These are phyloP conservation scores for Micrasema longulum DNA, from an alignment of 1,140 invertebrate genomes.

Conservation along the genomic window DNA sequence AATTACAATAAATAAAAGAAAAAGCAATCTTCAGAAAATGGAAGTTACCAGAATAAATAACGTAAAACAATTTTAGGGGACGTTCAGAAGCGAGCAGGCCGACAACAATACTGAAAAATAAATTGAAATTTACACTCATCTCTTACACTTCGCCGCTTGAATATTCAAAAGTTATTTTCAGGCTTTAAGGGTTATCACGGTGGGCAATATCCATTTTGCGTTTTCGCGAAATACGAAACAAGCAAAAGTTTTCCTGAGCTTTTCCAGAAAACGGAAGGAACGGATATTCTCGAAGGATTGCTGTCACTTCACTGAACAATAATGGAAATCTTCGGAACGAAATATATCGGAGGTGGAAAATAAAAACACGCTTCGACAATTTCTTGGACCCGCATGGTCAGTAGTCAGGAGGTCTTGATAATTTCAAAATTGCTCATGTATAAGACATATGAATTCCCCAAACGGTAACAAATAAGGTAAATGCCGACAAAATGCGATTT, in stretches of 20 bases:
- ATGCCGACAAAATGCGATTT: too few species aligned
- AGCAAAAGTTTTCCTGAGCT: constrained; percentile 31
- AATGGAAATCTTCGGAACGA: constrained; percentile 30
- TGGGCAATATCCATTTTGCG: constrained; percentile 40
- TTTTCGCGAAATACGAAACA: constrained; percentile 43
- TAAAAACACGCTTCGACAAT: constrained; percentile 4
- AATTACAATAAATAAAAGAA: constrained; percentile 15
- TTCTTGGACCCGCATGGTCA: not conserved
- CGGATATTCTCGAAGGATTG: constrained; percentile 42
- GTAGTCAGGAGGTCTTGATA: not conserved
- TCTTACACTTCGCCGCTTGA: constrained; percentile 24
- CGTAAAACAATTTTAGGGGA: constrained; percentile 16
- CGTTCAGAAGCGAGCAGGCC: constrained; percentile 25
- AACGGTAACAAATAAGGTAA: too few species aligned
- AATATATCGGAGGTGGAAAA: constrained; percentile 18
- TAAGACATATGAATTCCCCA: too few species aligned
- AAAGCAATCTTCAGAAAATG: constrained; percentile 22
- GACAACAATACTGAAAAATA: constrained; percentile 28
- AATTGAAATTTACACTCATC: constrained; percentile 34
- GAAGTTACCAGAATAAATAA: constrained; percentile 20
- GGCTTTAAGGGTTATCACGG: constrained; percentile 30
- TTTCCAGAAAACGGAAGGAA: constrained; percentile 30
- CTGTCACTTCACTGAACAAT: constrained; percentile 43
- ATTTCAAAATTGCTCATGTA: not conserved
- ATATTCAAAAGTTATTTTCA: constrained; percentile 30